These are phyloP conservation scores for Sarotherodon lohbergeri DNA, from an alignment of 2,113 vertebrate species.

Conservation along the genomic window DNA sequence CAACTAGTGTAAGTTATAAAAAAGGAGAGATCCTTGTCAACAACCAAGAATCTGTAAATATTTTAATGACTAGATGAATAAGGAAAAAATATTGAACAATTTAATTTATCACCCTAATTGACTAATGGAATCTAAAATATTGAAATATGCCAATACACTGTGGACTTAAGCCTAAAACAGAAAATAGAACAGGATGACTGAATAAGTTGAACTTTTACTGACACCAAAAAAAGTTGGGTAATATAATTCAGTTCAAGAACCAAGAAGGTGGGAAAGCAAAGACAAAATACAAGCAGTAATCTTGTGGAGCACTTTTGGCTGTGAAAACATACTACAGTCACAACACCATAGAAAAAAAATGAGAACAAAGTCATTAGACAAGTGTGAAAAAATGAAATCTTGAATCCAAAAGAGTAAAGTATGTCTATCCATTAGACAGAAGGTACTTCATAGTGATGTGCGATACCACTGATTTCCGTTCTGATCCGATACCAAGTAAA, in stretches of 20 bases:
- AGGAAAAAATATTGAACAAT: background rate
- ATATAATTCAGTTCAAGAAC: background rate
- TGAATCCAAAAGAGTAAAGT: background rate
- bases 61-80: background rate
- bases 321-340: background rate
- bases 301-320: background rate
- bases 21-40: background rate
- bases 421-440: background rate
- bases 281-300: background rate
- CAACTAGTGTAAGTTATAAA: background rate
- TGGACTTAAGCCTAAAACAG: background rate
- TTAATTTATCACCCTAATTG: background rate
- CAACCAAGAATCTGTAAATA: background rate
- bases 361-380: background rate
- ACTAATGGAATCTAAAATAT: background rate
- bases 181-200: background rate
- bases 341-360: background rate
- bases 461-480: background rate
- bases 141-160: background rate
- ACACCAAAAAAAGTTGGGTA: background rate
- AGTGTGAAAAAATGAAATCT: background rate
- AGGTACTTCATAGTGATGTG: background rate
- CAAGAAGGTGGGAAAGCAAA: background rate
- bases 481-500: background rate
- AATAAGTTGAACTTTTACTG: background rate